phyloP scores from a whole-genome alignment of 2,888 invertebrate genomes.

The Laothoe populi region DNA sequence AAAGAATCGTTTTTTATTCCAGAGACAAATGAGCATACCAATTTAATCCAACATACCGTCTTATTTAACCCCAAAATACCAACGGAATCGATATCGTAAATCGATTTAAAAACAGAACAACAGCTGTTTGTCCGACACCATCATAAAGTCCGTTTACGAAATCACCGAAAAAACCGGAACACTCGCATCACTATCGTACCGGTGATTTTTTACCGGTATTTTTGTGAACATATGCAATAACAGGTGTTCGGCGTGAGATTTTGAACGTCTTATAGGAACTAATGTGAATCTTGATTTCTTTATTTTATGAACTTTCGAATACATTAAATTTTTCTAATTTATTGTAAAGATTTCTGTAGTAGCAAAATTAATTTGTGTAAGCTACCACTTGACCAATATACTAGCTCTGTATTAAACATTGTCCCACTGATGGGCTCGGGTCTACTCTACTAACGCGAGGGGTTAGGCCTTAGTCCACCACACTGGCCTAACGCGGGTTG shows the following conservation, averaged over 20 bases:
- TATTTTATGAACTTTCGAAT: too few species aligned
- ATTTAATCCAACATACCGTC: constrained; percentile 25
- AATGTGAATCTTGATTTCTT: constrained; percentile 11
- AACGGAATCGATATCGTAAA: constrained; percentile 48
- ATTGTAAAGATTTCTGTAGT: too few species aligned
- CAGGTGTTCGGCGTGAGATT: constrained; percentile 27
- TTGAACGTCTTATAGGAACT: constrained; percentile 6
- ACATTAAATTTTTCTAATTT: too few species aligned
- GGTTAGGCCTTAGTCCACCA: too few species aligned
- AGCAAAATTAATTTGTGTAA: too few species aligned
- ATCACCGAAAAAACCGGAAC: constrained; percentile 49
- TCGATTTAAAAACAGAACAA: constrained; percentile 47
- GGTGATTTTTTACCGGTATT: constrained; percentile 48
- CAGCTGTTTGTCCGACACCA: constrained; percentile 51
- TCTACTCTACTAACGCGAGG: too few species aligned
- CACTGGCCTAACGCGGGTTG: too few species aligned
- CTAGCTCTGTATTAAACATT: too few species aligned
- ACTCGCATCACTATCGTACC: constrained; percentile 48
- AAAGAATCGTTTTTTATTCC: not conserved
- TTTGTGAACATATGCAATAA: constrained; percentile 42
- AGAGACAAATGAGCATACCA: constrained; percentile 37
- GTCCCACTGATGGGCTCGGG: too few species aligned
- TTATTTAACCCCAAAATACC: constrained; percentile 26
- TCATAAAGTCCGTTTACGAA: constrained; percentile 49
- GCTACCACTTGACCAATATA: too few species aligned